Percentiles rank a stretch among this genome's conserved stretches.
Conservation (phyloP, 1,140 invertebrate genomes). For the Bombus vancouverensis region DNA sequence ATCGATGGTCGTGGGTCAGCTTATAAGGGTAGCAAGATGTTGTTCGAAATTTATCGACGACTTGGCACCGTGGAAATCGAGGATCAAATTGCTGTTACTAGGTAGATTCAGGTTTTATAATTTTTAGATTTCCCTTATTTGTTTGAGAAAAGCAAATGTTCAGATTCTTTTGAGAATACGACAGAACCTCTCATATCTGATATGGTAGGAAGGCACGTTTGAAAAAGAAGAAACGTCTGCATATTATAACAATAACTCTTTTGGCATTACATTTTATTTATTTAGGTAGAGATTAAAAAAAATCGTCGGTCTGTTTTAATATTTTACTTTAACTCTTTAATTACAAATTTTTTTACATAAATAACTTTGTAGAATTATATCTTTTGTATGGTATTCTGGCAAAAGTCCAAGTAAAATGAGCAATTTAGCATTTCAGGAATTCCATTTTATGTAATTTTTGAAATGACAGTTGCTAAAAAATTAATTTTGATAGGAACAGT, state of each 20-base stretch:
- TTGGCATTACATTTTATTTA: too few relatives aligned
- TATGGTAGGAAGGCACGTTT: too few relatives aligned
- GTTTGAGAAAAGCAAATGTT: background rate
- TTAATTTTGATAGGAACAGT: too few relatives aligned
- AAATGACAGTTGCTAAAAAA: too few relatives aligned
- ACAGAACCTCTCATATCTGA: background rate
- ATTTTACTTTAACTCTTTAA: too few relatives aligned
- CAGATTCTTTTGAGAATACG: background rate
- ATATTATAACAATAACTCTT: too few relatives aligned
- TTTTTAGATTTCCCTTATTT: background rate
- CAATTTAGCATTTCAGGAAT: background rate
- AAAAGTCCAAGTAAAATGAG: background rate
- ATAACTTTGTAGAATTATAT: too few relatives aligned
- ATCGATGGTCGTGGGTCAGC: slow-evolving; percentile 87
- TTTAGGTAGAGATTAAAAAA: too few relatives aligned
- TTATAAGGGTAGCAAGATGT: slow-evolving; percentile 84
- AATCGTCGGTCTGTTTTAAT: too few relatives aligned
- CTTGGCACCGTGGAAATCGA: slow-evolving; percentile 86
- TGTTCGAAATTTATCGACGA: slow-evolving; percentile 83
- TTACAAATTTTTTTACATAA: too few relatives aligned
- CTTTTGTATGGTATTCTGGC: background rate
- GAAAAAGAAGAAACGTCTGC: too few relatives aligned
- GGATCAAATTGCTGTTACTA: slow-evolving; percentile 85
- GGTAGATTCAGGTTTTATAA: slow-evolving; percentile 71
- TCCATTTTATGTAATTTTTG: background rate